Evolutionary conservation across 1,140 invertebrate species (phyloP).

Genomic region (honey bee (Apis mellifera)): Amel_HAv3.1 CM009931.2:341001-341500

Average conservation of each 20-base stretch:
- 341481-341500: too few species aligned
- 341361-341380: constrained; percentile 62
- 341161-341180: constrained; percentile 41
- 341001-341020: too few species aligned
- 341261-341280: not conserved
- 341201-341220: constrained; percentile 43
- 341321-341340: not conserved
- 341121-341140: not conserved
- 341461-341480: too few species aligned
- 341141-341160: not conserved
- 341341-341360: constrained; percentile 56
- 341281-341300: too few species aligned
- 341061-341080: too few species aligned
- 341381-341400: constrained; percentile 62
- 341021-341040: too few species aligned
- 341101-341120: not conserved
- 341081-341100: not conserved
- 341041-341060: too few species aligned
- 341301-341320: too few species aligned
- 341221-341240: constrained; percentile 44
- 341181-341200: constrained; percentile 37
- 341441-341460: too few species aligned
- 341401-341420: constrained; percentile 34
- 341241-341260: constrained; percentile 56
- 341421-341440: constrained; percentile 52